Percentiles rank a stretch among this genome's conserved stretches.
These are phyloP conservation scores for Sylvia borin DNA, from an alignment of 2,797 vertebrate species.

Conservation along the genomic window DNA sequence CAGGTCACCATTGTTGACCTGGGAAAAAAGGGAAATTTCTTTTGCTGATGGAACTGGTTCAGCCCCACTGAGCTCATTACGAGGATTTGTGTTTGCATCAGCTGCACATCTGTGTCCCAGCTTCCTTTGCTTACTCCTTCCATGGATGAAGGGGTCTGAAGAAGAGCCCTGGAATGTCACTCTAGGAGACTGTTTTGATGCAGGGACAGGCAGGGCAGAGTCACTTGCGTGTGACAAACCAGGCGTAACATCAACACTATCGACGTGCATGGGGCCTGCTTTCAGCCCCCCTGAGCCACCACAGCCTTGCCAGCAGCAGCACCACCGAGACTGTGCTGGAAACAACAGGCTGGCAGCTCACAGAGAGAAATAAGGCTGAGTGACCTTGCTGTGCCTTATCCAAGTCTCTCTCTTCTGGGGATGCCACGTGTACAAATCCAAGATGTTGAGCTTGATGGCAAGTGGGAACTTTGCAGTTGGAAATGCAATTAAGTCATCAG, in stretches of 20 bases:
- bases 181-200: not conserved
- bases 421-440: accelerated
- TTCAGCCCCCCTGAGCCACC: not conserved
- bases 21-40: not conserved
- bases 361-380: not conserved
- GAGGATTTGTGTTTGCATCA: not conserved
- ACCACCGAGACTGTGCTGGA: accelerated
- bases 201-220: not conserved
- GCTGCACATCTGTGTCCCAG: not conserved
- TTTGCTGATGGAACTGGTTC: not conserved
- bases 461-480: not conserved
- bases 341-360: not conserved
- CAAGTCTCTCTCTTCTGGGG: not conserved
- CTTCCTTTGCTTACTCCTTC: not conserved
- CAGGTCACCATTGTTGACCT: not conserved
- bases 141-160: not conserved
- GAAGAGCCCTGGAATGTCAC: not conserved
- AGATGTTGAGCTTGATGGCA: not conserved
- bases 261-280: accelerated
- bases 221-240: not conserved
- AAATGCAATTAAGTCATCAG: not conserved
- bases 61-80: not conserved
- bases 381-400: not conserved
- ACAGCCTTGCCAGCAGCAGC: not conserved
- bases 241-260: accelerated